Percentiles rank a stretch among this genome's conserved stretches.
Conservation (phyloP, 2,797 vertebrate species). For the Diglossa cyanea region DNA sequence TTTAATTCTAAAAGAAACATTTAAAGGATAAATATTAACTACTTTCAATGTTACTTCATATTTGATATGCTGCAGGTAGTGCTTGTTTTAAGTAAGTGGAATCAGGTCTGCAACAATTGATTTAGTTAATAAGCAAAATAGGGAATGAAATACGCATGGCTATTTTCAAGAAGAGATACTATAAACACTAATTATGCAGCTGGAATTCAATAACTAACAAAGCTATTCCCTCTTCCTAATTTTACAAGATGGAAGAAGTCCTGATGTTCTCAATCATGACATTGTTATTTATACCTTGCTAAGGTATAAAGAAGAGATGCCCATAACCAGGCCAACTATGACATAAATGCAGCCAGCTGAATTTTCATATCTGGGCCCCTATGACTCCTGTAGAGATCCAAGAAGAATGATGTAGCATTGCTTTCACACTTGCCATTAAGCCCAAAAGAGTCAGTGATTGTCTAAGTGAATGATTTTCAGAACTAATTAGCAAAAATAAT, state of each 20-base stretch:
- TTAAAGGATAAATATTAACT: constrained; percentile 40
- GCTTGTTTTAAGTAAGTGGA: constrained; percentile 72
- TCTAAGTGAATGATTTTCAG: background rate
- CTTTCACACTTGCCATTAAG: background rate
- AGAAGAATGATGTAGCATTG: background rate
- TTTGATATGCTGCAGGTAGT: constrained; percentile 63
- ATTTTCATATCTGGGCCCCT: background rate
- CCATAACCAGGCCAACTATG: background rate
- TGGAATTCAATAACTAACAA: constrained; percentile 64
- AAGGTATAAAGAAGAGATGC: background rate
- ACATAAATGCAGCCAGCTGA: background rate
- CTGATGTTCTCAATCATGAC: constrained; percentile 27
- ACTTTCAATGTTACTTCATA: constrained; percentile 55
- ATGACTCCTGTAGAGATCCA: background rate
- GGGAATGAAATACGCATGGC: constrained; percentile 42
- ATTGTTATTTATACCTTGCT: constrained; percentile 9
- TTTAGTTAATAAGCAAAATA: constrained; percentile 63
- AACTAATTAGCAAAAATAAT: constrained; percentile 16
- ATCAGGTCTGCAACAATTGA: constrained; percentile 72
- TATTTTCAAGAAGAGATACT: constrained; percentile 71
- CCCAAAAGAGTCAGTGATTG: background rate
- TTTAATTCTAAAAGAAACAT: background rate
- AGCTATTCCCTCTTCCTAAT: constrained; percentile 50
- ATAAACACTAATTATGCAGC: constrained; percentile 68
- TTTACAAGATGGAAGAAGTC: constrained; percentile 12